Evolutionary conservation across 1,140 invertebrate species (phyloP).

Genomic region (Meloidogyne floridensis): DNA sequence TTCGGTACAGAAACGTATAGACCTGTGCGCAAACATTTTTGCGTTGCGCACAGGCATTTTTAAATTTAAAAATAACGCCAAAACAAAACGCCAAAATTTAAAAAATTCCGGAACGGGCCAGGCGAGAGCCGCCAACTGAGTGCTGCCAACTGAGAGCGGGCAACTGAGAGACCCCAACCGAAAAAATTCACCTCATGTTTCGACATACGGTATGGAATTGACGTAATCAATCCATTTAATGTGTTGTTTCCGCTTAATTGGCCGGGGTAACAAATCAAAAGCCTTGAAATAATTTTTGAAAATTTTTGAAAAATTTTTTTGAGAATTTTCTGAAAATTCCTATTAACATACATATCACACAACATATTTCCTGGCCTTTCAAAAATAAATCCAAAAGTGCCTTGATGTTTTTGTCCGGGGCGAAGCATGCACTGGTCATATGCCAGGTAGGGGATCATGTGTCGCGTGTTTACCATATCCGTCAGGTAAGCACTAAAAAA

Average conservation of each 20-base stretch:
- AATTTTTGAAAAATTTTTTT: no score
- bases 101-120: not conserved
- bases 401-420: not conserved
- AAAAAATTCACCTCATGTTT: no score
- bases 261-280: not conserved
- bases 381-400: not conserved
- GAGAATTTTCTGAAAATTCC: no score
- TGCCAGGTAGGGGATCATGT: not conserved
- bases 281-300: not conserved
- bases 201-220: not conserved
- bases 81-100: not conserved
- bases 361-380: not conserved
- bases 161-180: no score
- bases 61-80: no score
- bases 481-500: constrained; percentile 1
- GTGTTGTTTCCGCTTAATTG: not conserved
- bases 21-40: no score
- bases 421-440: not conserved
- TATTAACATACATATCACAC: not conserved
- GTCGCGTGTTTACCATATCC: not conserved
- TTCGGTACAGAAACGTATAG: no score
- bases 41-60: no score
- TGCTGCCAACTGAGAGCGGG: no score
- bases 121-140: no score
- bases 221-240: not conserved